Percentiles rank a stretch among this genome's conserved stretches.
phyloP scores from a whole-genome alignment of 92 coral and sea anemone genomes.

The Siderastrea radians region DNA sequence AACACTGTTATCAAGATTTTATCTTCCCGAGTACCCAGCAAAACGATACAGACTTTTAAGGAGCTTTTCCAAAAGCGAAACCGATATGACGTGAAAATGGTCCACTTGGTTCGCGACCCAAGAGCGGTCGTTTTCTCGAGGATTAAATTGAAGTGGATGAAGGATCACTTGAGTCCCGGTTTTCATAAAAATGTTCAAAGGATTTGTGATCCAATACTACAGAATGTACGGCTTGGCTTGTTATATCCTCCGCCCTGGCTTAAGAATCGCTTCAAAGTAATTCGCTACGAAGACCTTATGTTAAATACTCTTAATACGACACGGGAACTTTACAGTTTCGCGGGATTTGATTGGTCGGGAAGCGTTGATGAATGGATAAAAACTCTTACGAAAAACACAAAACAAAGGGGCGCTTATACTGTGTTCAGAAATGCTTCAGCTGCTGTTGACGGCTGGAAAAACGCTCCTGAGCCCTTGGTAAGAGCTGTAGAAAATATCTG shows the following conservation, averaged over 20 bases:
- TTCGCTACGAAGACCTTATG: conserved; percentile 69
- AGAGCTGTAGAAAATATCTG: conserved; percentile 25
- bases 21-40: conserved; percentile 37
- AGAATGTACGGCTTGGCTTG: conserved; percentile 27
- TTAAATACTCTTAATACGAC: conserved; percentile 26
- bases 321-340: conserved; percentile 45
- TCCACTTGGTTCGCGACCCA: conserved; percentile 67
- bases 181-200: background rate
- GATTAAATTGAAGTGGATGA: conserved; percentile 39
- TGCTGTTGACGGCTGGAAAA: conserved; percentile 18
- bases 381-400: background rate
- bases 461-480: conserved; percentile 7
- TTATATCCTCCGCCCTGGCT: conserved; percentile 47
- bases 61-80: conserved; percentile 17
- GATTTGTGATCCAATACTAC: conserved; percentile 1
- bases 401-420: background rate
- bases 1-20: conserved; percentile 54
- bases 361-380: conserved; percentile 15
- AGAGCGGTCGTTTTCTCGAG: conserved; percentile 60
- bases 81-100: conserved; percentile 28
- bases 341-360: conserved; percentile 25
- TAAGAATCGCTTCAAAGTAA: conserved; percentile 32
- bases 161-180: background rate
- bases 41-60: conserved; percentile 23
- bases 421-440: conserved; percentile 2